Conservation (phyloP, 2,113 vertebrate genomes). For the Paralichthys olivaceus region DNA sequence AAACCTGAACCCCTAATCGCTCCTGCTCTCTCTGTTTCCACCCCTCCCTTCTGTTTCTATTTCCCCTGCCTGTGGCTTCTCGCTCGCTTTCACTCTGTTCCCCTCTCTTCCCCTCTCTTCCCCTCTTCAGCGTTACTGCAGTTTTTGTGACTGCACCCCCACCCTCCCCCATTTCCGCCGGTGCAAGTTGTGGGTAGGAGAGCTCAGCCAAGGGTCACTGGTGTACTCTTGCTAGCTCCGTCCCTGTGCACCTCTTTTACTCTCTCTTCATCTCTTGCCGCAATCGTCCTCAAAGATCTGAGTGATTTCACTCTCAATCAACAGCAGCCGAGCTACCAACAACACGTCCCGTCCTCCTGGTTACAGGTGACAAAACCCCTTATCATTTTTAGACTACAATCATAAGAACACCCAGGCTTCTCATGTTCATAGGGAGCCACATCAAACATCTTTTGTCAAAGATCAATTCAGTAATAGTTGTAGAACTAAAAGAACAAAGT, state of each 20-base stretch:
- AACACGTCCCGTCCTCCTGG: slow-evolving; percentile 54
- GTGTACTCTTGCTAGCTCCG: slow-evolving; percentile 65
- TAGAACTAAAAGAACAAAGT: slow-evolving; percentile 38
- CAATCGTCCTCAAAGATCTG: slow-evolving; percentile 70
- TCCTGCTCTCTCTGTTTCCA: slow-evolving; percentile 62
- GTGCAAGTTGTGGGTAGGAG: slow-evolving; percentile 68
- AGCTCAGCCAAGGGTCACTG: slow-evolving; percentile 83
- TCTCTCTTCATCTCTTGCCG: slow-evolving; percentile 62
- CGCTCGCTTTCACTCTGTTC: slow-evolving; percentile 45
- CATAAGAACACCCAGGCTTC: slow-evolving; percentile 13
- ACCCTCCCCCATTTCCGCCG: slow-evolving; percentile 72
- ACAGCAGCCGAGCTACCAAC: slow-evolving; percentile 44
- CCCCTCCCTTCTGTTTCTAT: slow-evolving; percentile 40
- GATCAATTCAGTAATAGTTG: slow-evolving; percentile 20
- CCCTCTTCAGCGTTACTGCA: slow-evolving; percentile 56
- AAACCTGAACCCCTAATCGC: slow-evolving; percentile 76
- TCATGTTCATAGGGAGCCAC: slow-evolving; percentile 45
- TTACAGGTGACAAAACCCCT: slow-evolving; percentile 33
- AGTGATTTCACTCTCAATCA: slow-evolving; percentile 71
- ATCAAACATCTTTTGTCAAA: slow-evolving; percentile 45
- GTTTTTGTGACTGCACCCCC: slow-evolving; percentile 56
- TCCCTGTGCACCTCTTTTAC: slow-evolving; percentile 50
- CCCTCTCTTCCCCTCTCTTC: slow-evolving; percentile 26
- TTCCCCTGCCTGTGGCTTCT: slow-evolving; percentile 64
- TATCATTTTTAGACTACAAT: slow-evolving; percentile 17